Base-by-base conservation (phyloP, 2,888 invertebrate species). In the Malthinus flaveolus region DNA sequence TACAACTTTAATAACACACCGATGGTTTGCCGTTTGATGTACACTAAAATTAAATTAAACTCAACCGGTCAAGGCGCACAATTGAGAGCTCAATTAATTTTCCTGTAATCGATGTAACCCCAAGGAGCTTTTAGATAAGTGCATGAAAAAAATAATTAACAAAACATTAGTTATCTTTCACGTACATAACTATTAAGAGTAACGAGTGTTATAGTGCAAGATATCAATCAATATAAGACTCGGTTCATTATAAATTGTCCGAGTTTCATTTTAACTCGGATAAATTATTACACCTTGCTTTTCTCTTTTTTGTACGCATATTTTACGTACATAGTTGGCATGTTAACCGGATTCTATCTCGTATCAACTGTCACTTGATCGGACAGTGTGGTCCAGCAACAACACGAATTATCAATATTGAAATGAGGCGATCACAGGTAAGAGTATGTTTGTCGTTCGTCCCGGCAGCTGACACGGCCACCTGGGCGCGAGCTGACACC, bases 381-480 rank as follows among this genome's bases (percentile, higher is more conserved):
- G 68, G 53, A 64, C 70, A 64, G 73, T 74, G 74, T 74, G 73
- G 73, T 74, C 73, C 67, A 63, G 59, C 63, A 70, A 69, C 73
- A 70, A 74, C 73, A 72, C 68, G 70, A 68, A 69, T 73, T 73
- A 74, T 74, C 73, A 72, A 75, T 75, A 74, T 75, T 74, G 71
- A 74, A 74, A 75, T 74, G 71, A 73, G 73, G 70, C 68, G 73
- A 74, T 73, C 73, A 71, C 68, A 68, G 68, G 68, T 69, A 69
- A 67, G 64, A 62, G 63, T 63, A 61, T 68, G 68, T 68, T 73
- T 73, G 72, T 72, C 72, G 73, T 71, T 73, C 68, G 71, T 73
- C 73, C 67, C 72, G 71, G 73, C 76, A 77, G 76, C 76, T 77
- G 76, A 77, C 76, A 72, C 68, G 76, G 73, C 77, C 77, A 77